Percentiles rank a stretch among this genome's conserved stretches.
phyloP scores from a whole-genome alignment of 2,888 invertebrate genomes.

The Julus scanicus region DNA sequence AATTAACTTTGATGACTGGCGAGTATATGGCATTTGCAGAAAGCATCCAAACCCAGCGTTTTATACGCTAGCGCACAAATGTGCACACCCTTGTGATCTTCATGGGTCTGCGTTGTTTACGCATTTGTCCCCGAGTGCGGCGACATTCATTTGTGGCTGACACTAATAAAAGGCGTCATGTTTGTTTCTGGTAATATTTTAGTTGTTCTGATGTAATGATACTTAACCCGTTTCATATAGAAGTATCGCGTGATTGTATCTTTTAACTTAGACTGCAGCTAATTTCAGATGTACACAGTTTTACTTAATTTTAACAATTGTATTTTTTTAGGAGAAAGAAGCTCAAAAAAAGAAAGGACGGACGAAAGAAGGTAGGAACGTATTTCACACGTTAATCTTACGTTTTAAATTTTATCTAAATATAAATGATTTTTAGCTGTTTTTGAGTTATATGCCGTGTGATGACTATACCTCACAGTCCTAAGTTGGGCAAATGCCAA shows the following conservation, averaged over 20 bases:
- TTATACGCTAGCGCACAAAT: not conserved
- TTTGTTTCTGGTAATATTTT: constrained; percentile 46
- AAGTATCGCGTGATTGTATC: not conserved
- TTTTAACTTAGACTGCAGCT: not conserved
- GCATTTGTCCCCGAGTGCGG: not conserved
- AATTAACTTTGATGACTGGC: constrained; percentile 37
- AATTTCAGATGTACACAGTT: not conserved
- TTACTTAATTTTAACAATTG: constrained; percentile 55
- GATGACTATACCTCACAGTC: not conserved
- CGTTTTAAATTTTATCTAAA: not conserved
- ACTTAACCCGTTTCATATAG: no score
- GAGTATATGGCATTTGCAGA: not conserved
- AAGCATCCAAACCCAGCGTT: not conserved
- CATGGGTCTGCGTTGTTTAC: not conserved
- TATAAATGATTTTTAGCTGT: not conserved
- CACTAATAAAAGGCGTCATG: constrained; percentile 8
- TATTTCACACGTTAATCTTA: no score
- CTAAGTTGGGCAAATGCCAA: constrained; percentile 23
- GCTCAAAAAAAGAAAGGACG: constrained; percentile 82
- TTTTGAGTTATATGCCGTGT: constrained; percentile 13
- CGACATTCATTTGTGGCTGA: not conserved
- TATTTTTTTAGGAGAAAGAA: constrained; percentile 80
- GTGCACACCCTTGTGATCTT: not conserved
- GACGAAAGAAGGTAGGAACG: constrained; percentile 87
- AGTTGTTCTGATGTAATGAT: not conserved